Base-by-base conservation (phyloP, 2,797 vertebrate genomes). In the Babyrousa celebensis region DNA sequence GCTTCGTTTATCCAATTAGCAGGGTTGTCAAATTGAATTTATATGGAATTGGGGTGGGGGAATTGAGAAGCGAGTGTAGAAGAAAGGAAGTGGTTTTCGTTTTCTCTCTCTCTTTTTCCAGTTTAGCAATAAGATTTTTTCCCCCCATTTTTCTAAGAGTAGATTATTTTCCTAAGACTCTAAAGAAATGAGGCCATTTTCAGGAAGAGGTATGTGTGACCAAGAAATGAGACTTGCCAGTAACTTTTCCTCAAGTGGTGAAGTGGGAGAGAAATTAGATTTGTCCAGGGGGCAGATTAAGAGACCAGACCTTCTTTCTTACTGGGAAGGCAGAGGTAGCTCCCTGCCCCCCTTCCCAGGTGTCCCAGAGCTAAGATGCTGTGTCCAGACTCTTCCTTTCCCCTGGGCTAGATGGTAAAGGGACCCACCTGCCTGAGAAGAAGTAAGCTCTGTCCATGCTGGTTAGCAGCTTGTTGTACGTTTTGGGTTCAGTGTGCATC, bases 1-100 rank as follows among this genome's bases (percentile, higher is more conserved):
- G 98, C 98, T 98, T 98, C 98, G 98, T 99, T 99, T 99, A 99
- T 99, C 99, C 99, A 99, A 99, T 99, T 99, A 99, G 99, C 99
- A 99, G 99, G 99, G 99, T 99, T 99, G 99, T 99, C 99, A 99
- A 99, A 99, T 99, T 99, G 99, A 99, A 99, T 99, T 99, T 99
- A 99, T 99, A 99, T 99, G 99, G 98, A 98, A 97, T 96, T 82
- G 97, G 95, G 96, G 75, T 92, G 95, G 97, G 97, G 96, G 1
- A 21, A 78, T 83, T 68, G 95, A 67, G 95, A 92, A 91, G 95
- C 88, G 97, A 97, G 96, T 97, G 78, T 85, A 85, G 96, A 98
- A 98, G 97, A 98, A 98, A 98, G 96, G 85, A 96, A 36, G 70
- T 43, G 75, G 48, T 36, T 95, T 96, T 96, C 75, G 75, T 89